Conservation (phyloP, 1,140 invertebrate genomes). For the Macrotrachela quadricornifera region DNA sequence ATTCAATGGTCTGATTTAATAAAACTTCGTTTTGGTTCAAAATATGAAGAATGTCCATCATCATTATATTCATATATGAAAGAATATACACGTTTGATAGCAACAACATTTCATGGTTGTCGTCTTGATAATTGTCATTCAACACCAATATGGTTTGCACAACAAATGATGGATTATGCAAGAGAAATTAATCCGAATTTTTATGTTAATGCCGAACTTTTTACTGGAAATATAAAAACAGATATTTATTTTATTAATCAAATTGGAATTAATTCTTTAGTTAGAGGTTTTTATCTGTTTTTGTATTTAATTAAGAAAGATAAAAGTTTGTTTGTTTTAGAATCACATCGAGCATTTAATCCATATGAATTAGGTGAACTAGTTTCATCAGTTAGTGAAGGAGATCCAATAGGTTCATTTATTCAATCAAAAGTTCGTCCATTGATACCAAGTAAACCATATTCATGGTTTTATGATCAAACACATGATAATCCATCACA, state of each 20-base stretch:
- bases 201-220: constrained; percentile 88
- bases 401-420: too few species aligned
- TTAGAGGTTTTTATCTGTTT: too few species aligned
- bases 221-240: constrained; percentile 75
- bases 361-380: not conserved
- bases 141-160: constrained; percentile 75
- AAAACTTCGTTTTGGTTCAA: constrained; percentile 60
- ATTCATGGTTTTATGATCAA: constrained; percentile 77
- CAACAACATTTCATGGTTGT: constrained; percentile 73
- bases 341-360: constrained; percentile 1
- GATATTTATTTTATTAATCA: constrained; percentile 98
- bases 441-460: constrained; percentile 42
- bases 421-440: constrained; percentile 17
- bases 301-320: too few species aligned
- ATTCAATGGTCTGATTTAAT: constrained; percentile 95
- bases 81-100: constrained; percentile 65
- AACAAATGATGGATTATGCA: constrained; percentile 73
- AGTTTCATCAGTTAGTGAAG: not conserved
- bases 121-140: constrained; percentile 96
- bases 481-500: constrained; percentile 90
- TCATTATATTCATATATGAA: constrained; percentile 76
- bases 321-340: too few species aligned
- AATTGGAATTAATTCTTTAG: constrained; percentile 80
- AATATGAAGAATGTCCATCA: constrained; percentile 57
- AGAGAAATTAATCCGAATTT: constrained; percentile 65